Evolutionary conservation across 2,113 vertebrate species (phyloP), one percentile per base, ranked within the genome.

Genomic region (Nothobranchius kuhntae): DNA sequence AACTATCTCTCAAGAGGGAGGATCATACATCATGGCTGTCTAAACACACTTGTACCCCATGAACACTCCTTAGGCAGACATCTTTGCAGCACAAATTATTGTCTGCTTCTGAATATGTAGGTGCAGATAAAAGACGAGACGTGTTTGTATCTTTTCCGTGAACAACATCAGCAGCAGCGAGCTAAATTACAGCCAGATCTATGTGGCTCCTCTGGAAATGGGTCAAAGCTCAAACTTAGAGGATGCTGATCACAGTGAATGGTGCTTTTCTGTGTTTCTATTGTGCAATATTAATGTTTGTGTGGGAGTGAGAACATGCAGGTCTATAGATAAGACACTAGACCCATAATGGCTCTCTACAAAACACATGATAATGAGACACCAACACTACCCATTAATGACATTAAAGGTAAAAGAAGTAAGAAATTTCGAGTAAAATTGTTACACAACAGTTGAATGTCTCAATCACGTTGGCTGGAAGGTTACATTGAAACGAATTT

Each of bases 1-100:
- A n/a, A 51, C 60, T 85, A 52, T 82, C 14, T 80, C 75, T 80
- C 62, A 65, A 48, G 73, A 60, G 52, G 81, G 59, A 75, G 61
- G 64, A 73, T 77, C 65, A 58, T 77, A 67, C 70, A 81, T 84
- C 72, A 75, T 1, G 0, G 36, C 47, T 82, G 72, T 76, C 77
- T 62, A 77, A 85, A 85, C 75, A 75, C 56, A 15, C 50, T 35
- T 2, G 83, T 81, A 63, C 56, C 21, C 9, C 8, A 11, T 86
- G 64, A 79, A 84, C 71, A 57, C 53, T 65, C 72, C 63, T 15
- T 53, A 45, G 65, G 83, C 53, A 77, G 58, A 77, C 46, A 9
- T 74, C 63, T 52, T 44, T 0, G 56, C 53, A 62, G 66, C 57
- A 61, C 67, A 21, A 65, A 56, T 45, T 48, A 42, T 13, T 52